Base-by-base conservation (phyloP, 2,113 vertebrate genomes). In the Semicossyphus pulcher region DNA sequence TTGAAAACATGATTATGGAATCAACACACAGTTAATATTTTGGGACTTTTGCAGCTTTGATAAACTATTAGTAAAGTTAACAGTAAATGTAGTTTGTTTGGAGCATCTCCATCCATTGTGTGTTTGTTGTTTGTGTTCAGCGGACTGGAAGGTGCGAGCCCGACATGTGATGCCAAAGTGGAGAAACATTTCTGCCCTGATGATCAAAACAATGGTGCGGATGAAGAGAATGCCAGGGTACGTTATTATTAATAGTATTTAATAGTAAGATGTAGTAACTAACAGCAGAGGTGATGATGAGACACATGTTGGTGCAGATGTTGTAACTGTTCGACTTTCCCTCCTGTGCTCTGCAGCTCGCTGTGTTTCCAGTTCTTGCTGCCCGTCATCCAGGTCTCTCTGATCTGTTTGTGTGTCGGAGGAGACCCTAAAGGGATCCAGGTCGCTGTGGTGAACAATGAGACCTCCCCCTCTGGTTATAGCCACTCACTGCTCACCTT, bases 331-430 rank as follows among this genome's bases (percentile, higher is more conserved):
- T 1, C 10, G n/a, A 4, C 1, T 42, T 1, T 42, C 23, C 61
- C 59, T 25, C 48, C n/a, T 60, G 41, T 25, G 14, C 25, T 48
- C 41, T 6, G 10, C 84, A 95, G 94, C 53, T 94, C 93, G 2
- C 32, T 95, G 77, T 94, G 92, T 81, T 95, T 94, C 87, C 94
- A 95, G 92, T 95, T 95, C 89, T 26, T 95, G 48, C 85, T 94
- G 81, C 94, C 94, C 0, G 93, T 94, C 65, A 94, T 95, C 89
- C 94, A 94, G 90, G 88, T 94, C 81, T 92, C 91, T 25, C 92
- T 94, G 47, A 94, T 94, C 89, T 94, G 93, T 57, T 52, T 94
- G 64, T 95, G 94, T 44, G 80, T 95, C 1, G 94, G 94, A 9
- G 93, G 91, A 9, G 93, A 94, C 12, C 93, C 94, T 0, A 83